These are phyloP conservation scores for Piliocolobus tephrosceles DNA, from an alignment of 2,113 vertebrate species.

Conservation along the genomic window DNA sequence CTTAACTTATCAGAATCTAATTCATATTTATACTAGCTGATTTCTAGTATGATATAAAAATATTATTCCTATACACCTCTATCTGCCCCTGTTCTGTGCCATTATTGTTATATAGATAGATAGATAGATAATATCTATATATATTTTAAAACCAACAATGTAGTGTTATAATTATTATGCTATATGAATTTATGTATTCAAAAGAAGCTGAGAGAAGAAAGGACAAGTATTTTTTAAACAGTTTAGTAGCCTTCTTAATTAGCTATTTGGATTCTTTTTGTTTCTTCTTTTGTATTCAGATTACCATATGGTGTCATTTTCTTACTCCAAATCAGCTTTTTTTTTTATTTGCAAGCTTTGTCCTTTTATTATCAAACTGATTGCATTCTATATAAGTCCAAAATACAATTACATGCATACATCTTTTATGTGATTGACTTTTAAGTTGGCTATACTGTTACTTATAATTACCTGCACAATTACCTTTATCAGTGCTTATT, in stretches of 20 bases:
- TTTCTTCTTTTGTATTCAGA: neutral
- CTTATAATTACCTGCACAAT: neutral
- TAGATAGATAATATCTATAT: neutral
- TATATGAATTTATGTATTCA: neutral
- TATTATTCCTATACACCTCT: neutral
- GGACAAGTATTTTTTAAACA: neutral
- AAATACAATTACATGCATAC: neutral
- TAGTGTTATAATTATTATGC: neutral
- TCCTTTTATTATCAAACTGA: neutral
- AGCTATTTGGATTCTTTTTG: neutral
- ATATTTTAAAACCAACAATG: neutral
- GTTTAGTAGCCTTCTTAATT: neutral
- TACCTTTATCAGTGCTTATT: neutral
- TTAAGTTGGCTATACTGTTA: neutral
- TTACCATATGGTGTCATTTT: neutral
- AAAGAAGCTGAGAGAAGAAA: neutral
- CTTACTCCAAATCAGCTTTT: neutral
- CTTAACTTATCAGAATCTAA: neutral
- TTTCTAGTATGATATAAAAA: neutral
- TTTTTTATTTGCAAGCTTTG: neutral
- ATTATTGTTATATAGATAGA: neutral
- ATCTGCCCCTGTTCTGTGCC: neutral
- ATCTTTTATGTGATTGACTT: neutral
- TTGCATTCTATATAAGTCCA: neutral
- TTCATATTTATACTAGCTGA: neutral